Percentiles rank a stretch among this genome's conserved stretches.
phyloP scores from a whole-genome alignment of 2,797 vertebrate species.

The Gadopsis marmoratus region DNA sequence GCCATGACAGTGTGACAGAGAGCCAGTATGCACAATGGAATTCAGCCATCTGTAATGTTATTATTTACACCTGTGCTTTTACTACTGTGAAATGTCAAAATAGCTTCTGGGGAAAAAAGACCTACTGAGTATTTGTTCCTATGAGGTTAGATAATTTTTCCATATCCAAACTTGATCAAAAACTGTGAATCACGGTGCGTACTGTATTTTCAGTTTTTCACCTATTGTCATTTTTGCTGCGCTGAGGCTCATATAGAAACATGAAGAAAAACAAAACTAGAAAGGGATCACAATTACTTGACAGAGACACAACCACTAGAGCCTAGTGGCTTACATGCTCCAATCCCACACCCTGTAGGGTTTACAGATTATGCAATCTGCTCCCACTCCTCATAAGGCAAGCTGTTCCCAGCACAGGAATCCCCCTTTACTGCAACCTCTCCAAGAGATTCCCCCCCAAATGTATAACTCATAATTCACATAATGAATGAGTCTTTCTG shows the following conservation, averaged over 20 bases:
- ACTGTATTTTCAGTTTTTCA: neutral
- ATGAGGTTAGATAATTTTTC: neutral
- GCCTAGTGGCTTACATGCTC: constrained; percentile 1
- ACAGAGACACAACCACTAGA: neutral
- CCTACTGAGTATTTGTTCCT: neutral
- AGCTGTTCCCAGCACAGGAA: constrained; percentile 72
- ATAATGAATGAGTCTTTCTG: constrained; percentile 27
- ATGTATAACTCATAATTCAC: constrained; percentile 50
- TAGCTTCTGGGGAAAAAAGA: neutral
- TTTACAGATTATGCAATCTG: constrained; percentile 51
- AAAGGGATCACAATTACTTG: neutral
- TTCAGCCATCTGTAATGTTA: neutral
- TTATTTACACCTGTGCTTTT: neutral
- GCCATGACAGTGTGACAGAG: neutral
- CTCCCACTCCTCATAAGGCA: constrained; percentile 81
- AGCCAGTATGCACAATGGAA: neutral
- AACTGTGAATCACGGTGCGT: neutral
- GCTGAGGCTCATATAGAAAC: neutral
- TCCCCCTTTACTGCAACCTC: constrained; percentile 67
- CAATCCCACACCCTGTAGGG: constrained; percentile 11
- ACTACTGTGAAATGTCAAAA: neutral
- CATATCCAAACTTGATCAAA: neutral
- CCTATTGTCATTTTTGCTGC: neutral
- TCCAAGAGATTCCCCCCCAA: constrained; percentile 68
- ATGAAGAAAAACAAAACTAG: neutral